Base-by-base conservation (phyloP, 2,113 vertebrate species). In the Pterocles orientalis region DNA sequence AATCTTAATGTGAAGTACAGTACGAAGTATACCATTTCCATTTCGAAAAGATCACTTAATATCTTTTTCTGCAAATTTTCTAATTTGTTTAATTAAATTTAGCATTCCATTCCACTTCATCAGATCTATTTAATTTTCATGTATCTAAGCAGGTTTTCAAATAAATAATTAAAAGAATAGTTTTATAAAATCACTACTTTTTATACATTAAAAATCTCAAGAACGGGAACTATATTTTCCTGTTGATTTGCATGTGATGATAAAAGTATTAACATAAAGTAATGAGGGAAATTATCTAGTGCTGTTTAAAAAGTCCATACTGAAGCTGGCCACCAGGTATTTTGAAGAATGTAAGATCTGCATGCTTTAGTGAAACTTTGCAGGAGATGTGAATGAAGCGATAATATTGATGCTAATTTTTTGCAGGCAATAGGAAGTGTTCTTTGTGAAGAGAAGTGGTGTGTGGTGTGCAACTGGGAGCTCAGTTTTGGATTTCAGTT, bases 1-100 rank as follows among this genome's bases (percentile, higher is more conserved):
- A 93, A 76, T 88, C 36, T 71, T 80, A 86, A 82, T 0, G 4
- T 41, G 85, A 91, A 95, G 61, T 51, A 31, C 90, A 91, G 81
- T 93, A 72, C 43, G 84, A 80, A 18, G 82, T 72, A 61, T 78
- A 90, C 84, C 48, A 95, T 96, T 97, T 97, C 95, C 92, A 95
- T 97, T 97, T 96, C 88, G 95, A 96, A 96, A 96, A 95, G 96
- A 96, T 94, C 62, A 31, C 45, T 92, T 96, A 92, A 91, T 96
- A 86, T 65, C 10, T 91, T 91, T 91, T 96, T 83, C 80, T 96
- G 93, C 94, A 96, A 89, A 76, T 83, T 95, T 96, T 95, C 47
- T 29, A 94, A 95, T 96, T 96, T 95, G 90, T 94, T 97, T 97
- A 97, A 97, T 96, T 97, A 97, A 97, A 97, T 92, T 96, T 96